These are phyloP conservation scores for Bambusicola thoracicus DNA, from an alignment of 2,113 vertebrate species.

Conservation along the genomic window DNA sequence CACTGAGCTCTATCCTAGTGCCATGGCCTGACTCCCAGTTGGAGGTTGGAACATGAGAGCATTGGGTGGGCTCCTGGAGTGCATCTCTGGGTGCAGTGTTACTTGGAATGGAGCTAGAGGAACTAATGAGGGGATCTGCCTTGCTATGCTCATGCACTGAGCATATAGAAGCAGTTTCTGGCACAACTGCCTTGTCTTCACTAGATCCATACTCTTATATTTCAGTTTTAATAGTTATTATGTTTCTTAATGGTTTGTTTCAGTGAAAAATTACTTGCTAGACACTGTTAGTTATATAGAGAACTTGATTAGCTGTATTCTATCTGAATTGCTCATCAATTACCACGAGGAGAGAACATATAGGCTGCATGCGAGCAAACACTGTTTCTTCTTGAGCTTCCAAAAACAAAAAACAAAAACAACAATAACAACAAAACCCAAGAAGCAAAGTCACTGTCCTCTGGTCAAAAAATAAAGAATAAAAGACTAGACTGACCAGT, in stretches of 20 bases:
- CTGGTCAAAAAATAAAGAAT: background rate
- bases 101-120: rapidly evolving
- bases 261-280: background rate
- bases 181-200: background rate
- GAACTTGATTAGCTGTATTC: background rate
- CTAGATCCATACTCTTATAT: background rate
- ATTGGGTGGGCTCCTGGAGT: background rate
- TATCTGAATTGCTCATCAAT: background rate
- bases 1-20: background rate
- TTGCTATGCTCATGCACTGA: background rate
- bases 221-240: background rate
- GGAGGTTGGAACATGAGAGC: background rate
- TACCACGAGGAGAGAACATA: background rate
- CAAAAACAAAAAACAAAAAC: background rate
- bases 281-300: background rate
- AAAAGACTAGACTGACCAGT: background rate
- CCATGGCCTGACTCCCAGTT: too few relatives aligned
- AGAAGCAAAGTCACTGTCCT: background rate
- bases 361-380: background rate
- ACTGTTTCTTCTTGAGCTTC: background rate
- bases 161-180: background rate
- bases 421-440: background rate
- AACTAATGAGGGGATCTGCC: background rate
- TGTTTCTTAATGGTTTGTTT: background rate
- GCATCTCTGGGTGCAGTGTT: background rate